These are phyloP conservation scores for Actenoides hombroni DNA, from an alignment of 2,113 vertebrate species.

Conservation along the genomic window DNA sequence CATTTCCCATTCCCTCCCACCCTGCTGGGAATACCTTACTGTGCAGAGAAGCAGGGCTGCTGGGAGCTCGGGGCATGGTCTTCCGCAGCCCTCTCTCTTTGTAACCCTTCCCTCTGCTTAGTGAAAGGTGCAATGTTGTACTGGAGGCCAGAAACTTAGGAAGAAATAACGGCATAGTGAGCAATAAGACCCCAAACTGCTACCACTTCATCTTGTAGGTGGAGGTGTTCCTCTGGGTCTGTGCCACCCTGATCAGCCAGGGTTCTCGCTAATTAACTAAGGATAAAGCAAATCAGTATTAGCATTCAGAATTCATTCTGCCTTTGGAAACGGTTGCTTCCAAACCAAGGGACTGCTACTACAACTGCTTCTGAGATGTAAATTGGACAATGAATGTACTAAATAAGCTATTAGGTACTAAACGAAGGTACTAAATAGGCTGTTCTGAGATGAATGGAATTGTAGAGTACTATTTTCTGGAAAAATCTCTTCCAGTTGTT, in stretches of 20 bases:
- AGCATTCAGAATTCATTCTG: not conserved
- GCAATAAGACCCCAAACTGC: too few species aligned
- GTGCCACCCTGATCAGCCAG: not conserved
- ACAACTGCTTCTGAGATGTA: not conserved
- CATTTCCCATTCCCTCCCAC: not conserved
- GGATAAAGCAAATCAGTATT: not conserved
- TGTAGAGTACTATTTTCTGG: not conserved
- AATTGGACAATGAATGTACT: not conserved
- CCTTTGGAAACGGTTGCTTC: not conserved
- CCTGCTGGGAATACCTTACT: not conserved
- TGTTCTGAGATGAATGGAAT: not conserved
- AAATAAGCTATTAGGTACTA: not conserved
- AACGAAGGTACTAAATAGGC: not conserved
- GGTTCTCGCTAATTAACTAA: not conserved
- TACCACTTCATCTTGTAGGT: too few species aligned
- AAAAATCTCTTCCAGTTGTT: not conserved
- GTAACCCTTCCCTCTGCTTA: not conserved
- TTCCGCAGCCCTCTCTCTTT: not conserved
- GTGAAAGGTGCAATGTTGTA: not conserved
- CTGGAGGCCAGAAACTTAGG: not conserved
- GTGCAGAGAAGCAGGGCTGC: not conserved
- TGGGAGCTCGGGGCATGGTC: not conserved
- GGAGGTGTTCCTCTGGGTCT: not conserved
- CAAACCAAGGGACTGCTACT: not conserved
- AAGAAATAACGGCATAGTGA: not conserved